These are phyloP conservation scores for Tillus elongatus DNA, from an alignment of 2,888 invertebrate species.

Conservation along the genomic window DNA sequence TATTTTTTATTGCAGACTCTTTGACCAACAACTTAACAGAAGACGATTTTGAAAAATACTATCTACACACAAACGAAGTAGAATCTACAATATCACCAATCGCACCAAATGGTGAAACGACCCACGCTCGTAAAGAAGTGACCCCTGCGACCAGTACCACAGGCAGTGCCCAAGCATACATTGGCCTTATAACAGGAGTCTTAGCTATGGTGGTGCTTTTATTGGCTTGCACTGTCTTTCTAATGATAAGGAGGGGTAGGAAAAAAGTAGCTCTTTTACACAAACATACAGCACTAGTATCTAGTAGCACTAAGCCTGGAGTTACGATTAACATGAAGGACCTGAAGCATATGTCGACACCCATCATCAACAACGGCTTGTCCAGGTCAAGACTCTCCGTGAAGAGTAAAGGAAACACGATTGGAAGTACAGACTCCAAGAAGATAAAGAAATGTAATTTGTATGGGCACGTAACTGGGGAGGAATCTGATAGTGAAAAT, in stretches of 20 bases:
- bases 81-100: constrained; percentile 36
- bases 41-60: constrained; percentile 54
- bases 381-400: constrained; percentile 45
- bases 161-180: constrained; percentile 50
- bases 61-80: constrained; percentile 44
- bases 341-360: constrained; percentile 48
- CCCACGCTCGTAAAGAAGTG: constrained; percentile 46
- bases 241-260: constrained; percentile 57
- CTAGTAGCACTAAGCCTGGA: constrained; percentile 46
- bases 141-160: constrained; percentile 51
- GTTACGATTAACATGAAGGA: constrained; percentile 31
- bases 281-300: constrained; percentile 52
- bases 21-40: constrained; percentile 52
- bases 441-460: constrained; percentile 39
- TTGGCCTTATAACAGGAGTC: constrained; percentile 58
- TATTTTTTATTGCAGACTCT: constrained; percentile 42
- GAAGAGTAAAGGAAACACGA: constrained; percentile 38
- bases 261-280: constrained; percentile 54
- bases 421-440: constrained; percentile 35
- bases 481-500: constrained; percentile 49
- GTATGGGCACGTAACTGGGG: constrained; percentile 43
- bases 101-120: constrained; percentile 39
- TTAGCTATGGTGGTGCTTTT: constrained; percentile 57
- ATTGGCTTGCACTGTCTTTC: constrained; percentile 53
- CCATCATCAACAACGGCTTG: constrained; percentile 48